Evolutionary conservation across 2,888 invertebrate species (phyloP).

Genomic region (Lagria hirta): DNA sequence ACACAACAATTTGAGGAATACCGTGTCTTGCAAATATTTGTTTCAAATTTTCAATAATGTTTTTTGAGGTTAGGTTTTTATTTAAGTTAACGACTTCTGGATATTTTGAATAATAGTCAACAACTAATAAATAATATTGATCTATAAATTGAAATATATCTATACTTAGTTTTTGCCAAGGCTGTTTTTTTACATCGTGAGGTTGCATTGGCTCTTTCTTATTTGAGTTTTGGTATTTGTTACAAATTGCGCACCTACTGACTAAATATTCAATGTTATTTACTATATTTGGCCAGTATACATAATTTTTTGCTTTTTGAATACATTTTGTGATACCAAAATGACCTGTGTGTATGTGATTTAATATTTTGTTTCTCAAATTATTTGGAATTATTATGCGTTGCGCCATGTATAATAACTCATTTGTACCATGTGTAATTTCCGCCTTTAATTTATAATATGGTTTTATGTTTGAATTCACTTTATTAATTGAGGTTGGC

Average conservation of each 20-base stretch:
- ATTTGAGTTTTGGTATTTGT: conserved; percentile 26
- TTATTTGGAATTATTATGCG: conserved; percentile 32
- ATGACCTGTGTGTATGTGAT: conserved; percentile 33
- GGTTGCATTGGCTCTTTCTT: conserved; percentile 31
- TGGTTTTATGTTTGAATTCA: conserved; percentile 6
- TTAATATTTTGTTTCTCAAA: conserved; percentile 30
- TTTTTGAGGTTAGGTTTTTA: conserved; percentile 23
- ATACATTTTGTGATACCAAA: conserved; percentile 34
- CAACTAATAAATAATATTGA: conserved; percentile 32
- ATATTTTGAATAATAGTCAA: conserved; percentile 35
- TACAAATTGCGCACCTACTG: conserved; percentile 33
- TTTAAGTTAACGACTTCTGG: conserved; percentile 31
- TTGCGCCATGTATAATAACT: conserved; percentile 30
- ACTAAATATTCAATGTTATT: conserved; percentile 30
- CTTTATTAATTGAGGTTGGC: conserved; percentile 12
- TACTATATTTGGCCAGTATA: conserved; percentile 36
- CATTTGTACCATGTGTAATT: conserved; percentile 20
- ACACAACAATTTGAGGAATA: conserved; percentile 7
- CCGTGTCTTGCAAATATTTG: conserved; percentile 28
- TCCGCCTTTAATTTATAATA: conserved; percentile 26
- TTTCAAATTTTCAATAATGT: conserved; percentile 30
- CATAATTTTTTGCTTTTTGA: conserved; percentile 25
- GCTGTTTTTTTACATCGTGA: conserved; percentile 26
- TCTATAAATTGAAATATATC: conserved; percentile 34
- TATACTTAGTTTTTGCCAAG: conserved; percentile 32